Percentiles rank a stretch among this genome's conserved stretches.
phyloP scores from a whole-genome alignment of 92 coral and sea anemone species.

The Siderastrea siderea region DNA sequence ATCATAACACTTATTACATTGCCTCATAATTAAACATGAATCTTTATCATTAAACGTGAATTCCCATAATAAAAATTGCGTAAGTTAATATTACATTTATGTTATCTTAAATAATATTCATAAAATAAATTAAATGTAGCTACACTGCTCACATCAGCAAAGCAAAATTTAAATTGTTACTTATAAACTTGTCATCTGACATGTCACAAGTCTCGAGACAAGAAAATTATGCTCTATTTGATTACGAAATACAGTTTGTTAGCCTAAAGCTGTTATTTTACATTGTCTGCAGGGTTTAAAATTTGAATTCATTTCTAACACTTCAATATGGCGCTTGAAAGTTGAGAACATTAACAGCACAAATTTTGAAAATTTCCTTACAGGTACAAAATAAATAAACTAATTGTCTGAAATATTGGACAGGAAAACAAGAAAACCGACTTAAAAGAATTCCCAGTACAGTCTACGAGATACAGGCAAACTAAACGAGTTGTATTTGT shows the following conservation, averaged over 20 bases:
- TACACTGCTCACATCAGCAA: no score
- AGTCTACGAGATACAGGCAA: neutral
- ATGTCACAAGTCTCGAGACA: neutral
- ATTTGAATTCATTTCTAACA: slow-evolving; percentile 6
- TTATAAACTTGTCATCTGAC: neutral
- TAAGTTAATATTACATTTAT: neutral
- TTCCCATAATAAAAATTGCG: neutral
- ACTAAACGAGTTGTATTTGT: neutral
- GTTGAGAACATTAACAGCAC: neutral
- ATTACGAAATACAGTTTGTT: neutral
- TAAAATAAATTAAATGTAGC: neutral
- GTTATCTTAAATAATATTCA: neutral
- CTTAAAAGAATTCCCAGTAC: neutral
- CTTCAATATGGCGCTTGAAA: slow-evolving; percentile 9
- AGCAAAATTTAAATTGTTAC: neutral
- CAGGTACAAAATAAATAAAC: slow-evolving; percentile 45
- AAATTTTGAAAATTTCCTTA: slow-evolving; percentile 4
- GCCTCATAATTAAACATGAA: neutral
- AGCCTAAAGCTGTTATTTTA: slow-evolving; percentile 16
- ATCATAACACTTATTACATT: neutral
- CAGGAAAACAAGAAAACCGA: slow-evolving; percentile 14
- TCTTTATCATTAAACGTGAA: neutral
- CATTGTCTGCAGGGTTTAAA: neutral
- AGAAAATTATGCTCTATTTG: slow-evolving; percentile 6
- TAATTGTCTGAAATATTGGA: slow-evolving; percentile 1